phyloP scores from a whole-genome alignment of 2,113 vertebrate genomes.

The Poecile atricapillus region DNA sequence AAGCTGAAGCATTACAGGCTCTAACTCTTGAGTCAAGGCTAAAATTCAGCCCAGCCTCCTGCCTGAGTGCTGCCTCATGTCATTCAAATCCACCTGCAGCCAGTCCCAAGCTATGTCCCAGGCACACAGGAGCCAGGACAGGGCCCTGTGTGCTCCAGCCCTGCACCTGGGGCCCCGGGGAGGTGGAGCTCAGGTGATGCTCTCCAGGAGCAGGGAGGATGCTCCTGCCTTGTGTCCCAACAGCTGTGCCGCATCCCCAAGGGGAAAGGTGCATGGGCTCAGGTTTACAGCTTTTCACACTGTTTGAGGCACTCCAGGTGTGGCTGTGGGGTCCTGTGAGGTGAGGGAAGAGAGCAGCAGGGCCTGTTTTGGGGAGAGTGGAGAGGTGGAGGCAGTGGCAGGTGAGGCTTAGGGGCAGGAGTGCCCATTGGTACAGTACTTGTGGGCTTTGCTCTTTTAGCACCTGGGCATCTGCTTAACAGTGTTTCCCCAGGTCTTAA shows the following conservation, averaged over 20 bases:
- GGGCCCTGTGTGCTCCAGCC: background rate
- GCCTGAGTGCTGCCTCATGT: background rate
- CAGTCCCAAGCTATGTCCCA: background rate
- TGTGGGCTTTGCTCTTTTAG: background rate
- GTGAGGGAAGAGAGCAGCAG: background rate
- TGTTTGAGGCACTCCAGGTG: too few species aligned
- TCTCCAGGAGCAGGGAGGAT: too few species aligned
- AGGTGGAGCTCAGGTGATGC: background rate
- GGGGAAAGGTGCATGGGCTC: background rate
- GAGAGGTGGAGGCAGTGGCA: background rate
- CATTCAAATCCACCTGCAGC: background rate
- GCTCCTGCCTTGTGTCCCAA: accelerated
- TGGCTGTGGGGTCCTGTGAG: background rate
- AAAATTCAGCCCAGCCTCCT: background rate
- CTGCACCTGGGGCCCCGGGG: accelerated
- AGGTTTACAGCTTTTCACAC: background rate
- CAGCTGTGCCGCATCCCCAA: background rate
- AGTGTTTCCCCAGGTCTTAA: background rate
- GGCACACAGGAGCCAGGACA: background rate
- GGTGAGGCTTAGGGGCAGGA: background rate
- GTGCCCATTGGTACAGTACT: accelerated
- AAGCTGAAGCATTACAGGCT: background rate
- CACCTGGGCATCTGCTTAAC: background rate
- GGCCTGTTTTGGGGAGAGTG: background rate
- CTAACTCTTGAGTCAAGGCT: background rate